Conservation (phyloP, 2,113 vertebrate genomes). For the Cariama cristata region DNA sequence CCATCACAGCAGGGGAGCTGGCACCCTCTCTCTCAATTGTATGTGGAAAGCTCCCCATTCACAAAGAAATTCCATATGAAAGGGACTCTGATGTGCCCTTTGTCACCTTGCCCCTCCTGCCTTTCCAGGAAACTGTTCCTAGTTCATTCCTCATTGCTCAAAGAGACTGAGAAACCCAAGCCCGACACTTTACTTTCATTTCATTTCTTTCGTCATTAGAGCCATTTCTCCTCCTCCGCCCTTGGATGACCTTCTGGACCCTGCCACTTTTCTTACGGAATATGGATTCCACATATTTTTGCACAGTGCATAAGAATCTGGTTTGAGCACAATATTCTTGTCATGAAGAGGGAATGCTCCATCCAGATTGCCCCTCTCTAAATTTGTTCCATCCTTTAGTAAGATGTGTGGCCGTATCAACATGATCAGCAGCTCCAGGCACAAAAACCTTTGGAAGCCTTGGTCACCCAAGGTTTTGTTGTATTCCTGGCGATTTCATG, state of each 20-base stretch:
- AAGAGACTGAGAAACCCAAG: neutral
- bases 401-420: neutral
- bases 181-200: neutral
- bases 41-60: neutral
- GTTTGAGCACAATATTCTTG: neutral
- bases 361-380: neutral
- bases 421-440: neutral
- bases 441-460: neutral
- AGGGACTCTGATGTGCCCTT: neutral
- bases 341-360: neutral
- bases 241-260: neutral
- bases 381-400: neutral
- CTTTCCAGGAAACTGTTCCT: neutral
- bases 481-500: neutral
- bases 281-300: neutral
- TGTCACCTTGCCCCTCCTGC: neutral
- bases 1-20: neutral
- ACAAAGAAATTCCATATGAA: neutral
- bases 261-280: neutral
- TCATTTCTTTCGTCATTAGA: neutral
- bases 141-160: neutral
- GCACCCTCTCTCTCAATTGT: neutral
- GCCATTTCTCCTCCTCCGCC: neutral
- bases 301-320: neutral
- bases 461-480: accelerated